Conservation (phyloP, 2,888 invertebrate genomes). For the Sericinus montela region DNA sequence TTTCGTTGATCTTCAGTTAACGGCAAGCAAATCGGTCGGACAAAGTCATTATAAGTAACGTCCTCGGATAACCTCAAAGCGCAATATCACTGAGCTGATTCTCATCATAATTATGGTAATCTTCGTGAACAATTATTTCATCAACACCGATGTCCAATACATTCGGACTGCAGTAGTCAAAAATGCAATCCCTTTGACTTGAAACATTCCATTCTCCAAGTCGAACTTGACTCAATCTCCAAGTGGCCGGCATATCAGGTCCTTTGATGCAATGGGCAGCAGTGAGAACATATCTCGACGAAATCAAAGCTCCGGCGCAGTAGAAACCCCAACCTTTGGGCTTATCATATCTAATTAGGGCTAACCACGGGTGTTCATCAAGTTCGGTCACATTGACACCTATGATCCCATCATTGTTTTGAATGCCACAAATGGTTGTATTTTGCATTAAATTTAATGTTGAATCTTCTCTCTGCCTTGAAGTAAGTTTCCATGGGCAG, state of each 20-base stretch:
- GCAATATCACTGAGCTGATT: slow-evolving; percentile 87
- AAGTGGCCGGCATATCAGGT: slow-evolving; percentile 80
- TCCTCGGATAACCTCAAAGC: slow-evolving; percentile 79
- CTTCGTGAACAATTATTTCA: slow-evolving; percentile 81
- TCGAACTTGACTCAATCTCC: slow-evolving; percentile 81
- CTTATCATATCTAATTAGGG: slow-evolving; percentile 81
- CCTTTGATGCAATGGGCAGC: slow-evolving; percentile 87
- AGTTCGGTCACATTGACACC: slow-evolving; percentile 81
- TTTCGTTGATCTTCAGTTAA: too few species aligned
- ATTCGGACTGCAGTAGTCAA: slow-evolving; percentile 78
- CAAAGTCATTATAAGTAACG: too few species aligned
- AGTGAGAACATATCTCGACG: slow-evolving; percentile 83
- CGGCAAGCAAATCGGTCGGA: too few species aligned
- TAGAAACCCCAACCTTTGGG: slow-evolving; percentile 82
- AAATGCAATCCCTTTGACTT: slow-evolving; percentile 80
- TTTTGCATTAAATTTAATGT: slow-evolving; percentile 64
- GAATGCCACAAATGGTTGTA: slow-evolving; percentile 74
- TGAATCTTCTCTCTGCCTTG: too few species aligned
- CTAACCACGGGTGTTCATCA: slow-evolving; percentile 86
- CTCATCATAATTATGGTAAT: slow-evolving; percentile 76
- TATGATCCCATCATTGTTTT: slow-evolving; percentile 76
- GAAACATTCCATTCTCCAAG: slow-evolving; percentile 85
- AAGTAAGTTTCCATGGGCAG: too few species aligned
- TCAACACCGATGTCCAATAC: slow-evolving; percentile 81
- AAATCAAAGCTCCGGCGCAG: slow-evolving; percentile 87